Conservation (phyloP, 2,113 vertebrate species). For the Pampusana beccarii region DNA sequence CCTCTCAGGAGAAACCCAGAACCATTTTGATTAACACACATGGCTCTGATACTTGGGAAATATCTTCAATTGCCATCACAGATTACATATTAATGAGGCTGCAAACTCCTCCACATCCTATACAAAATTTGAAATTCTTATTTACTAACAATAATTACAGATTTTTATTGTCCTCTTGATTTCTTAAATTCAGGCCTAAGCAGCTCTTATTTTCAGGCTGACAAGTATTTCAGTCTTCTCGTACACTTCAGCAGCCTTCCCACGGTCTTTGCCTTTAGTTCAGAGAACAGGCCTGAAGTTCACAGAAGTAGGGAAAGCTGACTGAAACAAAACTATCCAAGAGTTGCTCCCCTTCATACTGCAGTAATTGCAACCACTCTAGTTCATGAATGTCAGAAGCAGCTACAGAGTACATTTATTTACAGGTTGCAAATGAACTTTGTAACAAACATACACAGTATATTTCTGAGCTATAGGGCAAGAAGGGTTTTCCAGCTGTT, state of each 20-base stretch:
- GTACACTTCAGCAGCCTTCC: neutral
- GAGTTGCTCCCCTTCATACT: neutral
- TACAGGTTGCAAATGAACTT: neutral
- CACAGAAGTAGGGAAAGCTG: neutral
- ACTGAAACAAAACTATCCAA: neutral
- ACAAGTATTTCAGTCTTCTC: neutral
- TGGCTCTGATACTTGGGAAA: neutral
- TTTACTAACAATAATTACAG: neutral
- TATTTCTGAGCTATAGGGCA: neutral
- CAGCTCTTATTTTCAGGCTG: neutral
- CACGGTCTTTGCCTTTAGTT: neutral
- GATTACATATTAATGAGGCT: neutral
- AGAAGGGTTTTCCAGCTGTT: neutral
- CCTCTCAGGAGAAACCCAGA: neutral
- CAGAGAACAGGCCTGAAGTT: neutral
- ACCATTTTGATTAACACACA: neutral
- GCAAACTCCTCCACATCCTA: neutral
- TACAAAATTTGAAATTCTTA: neutral
- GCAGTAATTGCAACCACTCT: neutral
- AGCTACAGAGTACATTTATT: neutral
- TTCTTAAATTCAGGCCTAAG: neutral
- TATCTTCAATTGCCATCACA: neutral
- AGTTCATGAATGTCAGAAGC: neutral
- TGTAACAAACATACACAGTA: neutral
- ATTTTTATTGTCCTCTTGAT: neutral